phyloP scores from a whole-genome alignment of 2,888 invertebrate genomes.

The Ochropleura leucogaster region DNA sequence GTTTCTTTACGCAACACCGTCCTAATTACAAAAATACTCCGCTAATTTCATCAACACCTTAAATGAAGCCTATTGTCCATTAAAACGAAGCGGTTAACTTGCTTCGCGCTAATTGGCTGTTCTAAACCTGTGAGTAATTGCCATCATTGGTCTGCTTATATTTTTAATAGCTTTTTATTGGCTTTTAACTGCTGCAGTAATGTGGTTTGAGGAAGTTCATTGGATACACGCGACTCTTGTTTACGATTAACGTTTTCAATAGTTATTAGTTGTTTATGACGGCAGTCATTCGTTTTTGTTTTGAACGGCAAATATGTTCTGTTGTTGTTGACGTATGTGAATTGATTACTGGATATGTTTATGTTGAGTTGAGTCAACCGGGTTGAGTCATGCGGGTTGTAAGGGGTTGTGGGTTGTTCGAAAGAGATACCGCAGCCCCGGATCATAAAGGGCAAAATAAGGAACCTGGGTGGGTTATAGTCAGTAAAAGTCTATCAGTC shows the following conservation, averaged over 20 bases:
- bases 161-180: slow-evolving; percentile 60
- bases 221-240: slow-evolving; percentile 41
- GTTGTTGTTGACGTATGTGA: slow-evolving; percentile 9
- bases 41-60: slow-evolving; percentile 39
- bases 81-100: slow-evolving; percentile 54
- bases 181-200: slow-evolving; percentile 48
- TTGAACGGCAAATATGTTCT: slow-evolving; percentile 8
- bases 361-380: not conserved
- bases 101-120: slow-evolving; percentile 57
- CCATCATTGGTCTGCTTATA: slow-evolving; percentile 56
- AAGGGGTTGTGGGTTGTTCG: too few species aligned
- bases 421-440: too few species aligned
- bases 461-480: too few species aligned
- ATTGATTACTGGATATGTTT: slow-evolving; percentile 12
- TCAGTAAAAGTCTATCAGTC: too few species aligned
- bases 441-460: too few species aligned
- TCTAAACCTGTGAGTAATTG: slow-evolving; percentile 60
- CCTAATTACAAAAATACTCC: slow-evolving; percentile 9
- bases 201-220: slow-evolving; percentile 12
- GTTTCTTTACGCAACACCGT: not conserved
- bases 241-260: slow-evolving; percentile 40
- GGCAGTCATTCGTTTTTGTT: slow-evolving; percentile 12
- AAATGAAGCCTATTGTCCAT: slow-evolving; percentile 44
- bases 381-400: too few species aligned
- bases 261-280: slow-evolving; percentile 51